A percentile compares a stretch with the other conserved stretches of the same genome.
These are phyloP conservation scores for Leptocoma aspasia DNA, from an alignment of 2,113 vertebrate species.

Conservation along the genomic window DNA sequence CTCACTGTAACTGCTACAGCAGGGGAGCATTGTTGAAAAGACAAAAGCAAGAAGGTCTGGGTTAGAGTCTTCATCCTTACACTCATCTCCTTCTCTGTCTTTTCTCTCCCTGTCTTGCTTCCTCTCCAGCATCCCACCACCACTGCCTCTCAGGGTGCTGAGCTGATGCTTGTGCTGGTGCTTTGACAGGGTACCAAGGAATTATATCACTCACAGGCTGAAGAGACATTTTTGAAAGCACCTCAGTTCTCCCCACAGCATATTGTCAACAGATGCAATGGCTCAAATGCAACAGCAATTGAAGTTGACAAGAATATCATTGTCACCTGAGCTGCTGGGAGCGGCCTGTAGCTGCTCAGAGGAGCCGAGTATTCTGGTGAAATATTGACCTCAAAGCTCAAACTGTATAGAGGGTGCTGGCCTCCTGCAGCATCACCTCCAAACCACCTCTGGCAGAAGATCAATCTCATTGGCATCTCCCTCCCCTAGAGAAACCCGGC, in stretches of 20 bases:
- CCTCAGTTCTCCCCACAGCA: neutral
- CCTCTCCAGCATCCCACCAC: neutral
- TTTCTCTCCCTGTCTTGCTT: neutral
- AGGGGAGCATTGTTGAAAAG: neutral
- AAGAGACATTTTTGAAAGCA: neutral
- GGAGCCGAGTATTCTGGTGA: neutral
- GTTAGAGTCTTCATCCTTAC: neutral
- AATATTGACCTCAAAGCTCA: neutral
- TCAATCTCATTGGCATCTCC: neutral
- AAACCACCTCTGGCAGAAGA: neutral
- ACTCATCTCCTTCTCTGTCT: neutral
- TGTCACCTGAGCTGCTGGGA: neutral
- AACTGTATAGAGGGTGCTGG: neutral
- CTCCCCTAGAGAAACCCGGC: rapidly evolving
- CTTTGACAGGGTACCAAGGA: neutral
- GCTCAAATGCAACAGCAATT: neutral
- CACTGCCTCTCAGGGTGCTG: neutral
- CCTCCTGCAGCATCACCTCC: neutral
- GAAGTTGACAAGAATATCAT: neutral
- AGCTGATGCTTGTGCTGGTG: neutral
- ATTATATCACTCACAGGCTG: neutral
- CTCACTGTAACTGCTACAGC: neutral
- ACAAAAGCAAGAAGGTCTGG: neutral
- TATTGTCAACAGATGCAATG: neutral
- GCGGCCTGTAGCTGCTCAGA: neutral